Evolutionary conservation across 2,113 vertebrate genomes (phyloP).

Genomic region (Montifringilla adamsi): DNA sequence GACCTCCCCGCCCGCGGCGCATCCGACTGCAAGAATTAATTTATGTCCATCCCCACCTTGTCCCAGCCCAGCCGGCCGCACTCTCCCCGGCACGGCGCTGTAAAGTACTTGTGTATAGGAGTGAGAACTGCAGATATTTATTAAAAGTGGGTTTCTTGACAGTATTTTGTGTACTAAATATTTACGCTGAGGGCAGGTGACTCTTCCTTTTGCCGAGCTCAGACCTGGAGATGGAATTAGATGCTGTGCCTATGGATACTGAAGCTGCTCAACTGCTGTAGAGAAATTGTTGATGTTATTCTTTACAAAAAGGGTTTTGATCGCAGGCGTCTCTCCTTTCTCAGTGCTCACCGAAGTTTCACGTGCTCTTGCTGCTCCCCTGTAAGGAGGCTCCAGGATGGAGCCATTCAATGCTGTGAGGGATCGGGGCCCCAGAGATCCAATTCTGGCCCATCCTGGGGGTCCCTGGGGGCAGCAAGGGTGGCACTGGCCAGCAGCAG

Average conservation of each 20-base stretch:
- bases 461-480: not conserved
- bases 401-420: not conserved
- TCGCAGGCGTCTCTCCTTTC: not conserved
- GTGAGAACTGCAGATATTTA: conserved; percentile 90
- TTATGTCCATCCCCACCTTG: conserved; percentile 64
- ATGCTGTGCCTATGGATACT: conserved; percentile 28
- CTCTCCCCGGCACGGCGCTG: conserved; percentile 77
- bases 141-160: conserved; percentile 80
- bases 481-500: not conserved
- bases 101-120: conserved; percentile 90
- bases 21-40: conserved; percentile 85
- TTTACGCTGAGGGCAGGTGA: conserved; percentile 53
- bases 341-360: conserved; percentile 40
- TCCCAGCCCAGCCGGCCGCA: conserved; percentile 64
- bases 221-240: conserved; percentile 36
- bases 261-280: conserved; percentile 57
- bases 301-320: conserved; percentile 12
- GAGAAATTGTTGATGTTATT: not conserved
- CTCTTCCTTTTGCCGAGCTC: conserved; percentile 26
- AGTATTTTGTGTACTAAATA: conserved; percentile 75
- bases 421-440: too few relatives aligned
- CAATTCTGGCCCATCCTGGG: not conserved
- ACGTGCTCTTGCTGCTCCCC: conserved; percentile 14
- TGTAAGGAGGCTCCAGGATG: too few relatives aligned
- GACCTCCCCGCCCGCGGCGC: conserved; percentile 74